Conservation (phyloP, 1,140 invertebrate species). For the Ceratosolen solmsi region DNA sequence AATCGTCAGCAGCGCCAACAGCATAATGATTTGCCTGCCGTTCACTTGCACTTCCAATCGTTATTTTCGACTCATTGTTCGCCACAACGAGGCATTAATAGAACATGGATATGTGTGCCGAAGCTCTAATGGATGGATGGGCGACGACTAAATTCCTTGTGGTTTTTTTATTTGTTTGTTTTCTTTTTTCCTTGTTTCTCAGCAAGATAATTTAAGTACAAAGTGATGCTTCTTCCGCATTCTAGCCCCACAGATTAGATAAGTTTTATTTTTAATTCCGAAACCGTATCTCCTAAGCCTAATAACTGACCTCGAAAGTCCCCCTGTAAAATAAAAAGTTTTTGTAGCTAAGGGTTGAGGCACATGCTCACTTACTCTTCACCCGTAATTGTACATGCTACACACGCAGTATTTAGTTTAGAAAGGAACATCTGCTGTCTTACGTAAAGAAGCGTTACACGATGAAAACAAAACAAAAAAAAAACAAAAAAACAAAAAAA, state of each 20-base stretch:
- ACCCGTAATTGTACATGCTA: background rate
- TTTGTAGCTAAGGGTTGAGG: background rate
- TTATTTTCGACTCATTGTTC: background rate
- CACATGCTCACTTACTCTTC: background rate
- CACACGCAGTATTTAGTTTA: background rate
- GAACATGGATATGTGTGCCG: background rate
- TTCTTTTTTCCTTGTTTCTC: too few relatives aligned
- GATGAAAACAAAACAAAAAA: too few relatives aligned
- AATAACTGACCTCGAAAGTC: background rate
- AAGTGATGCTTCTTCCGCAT: background rate
- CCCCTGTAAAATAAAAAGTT: background rate
- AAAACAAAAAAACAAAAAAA: too few relatives aligned
- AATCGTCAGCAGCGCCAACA: background rate
- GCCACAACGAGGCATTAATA: background rate
- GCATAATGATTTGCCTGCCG: background rate
- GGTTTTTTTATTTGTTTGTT: too few relatives aligned
- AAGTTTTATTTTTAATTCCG: background rate
- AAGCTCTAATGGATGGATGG: background rate
- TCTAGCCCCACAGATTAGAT: background rate
- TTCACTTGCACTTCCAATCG: background rate
- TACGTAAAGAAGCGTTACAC: too few relatives aligned
- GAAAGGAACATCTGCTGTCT: conserved; percentile 7
- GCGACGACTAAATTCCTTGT: too few relatives aligned
- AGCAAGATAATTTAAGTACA: background rate
- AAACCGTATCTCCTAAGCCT: background rate